A percentile compares a stretch with the other conserved stretches of the same genome.
phyloP scores from a whole-genome alignment of 2,888 invertebrate genomes.

The Vandiemenella viatica region DNA sequence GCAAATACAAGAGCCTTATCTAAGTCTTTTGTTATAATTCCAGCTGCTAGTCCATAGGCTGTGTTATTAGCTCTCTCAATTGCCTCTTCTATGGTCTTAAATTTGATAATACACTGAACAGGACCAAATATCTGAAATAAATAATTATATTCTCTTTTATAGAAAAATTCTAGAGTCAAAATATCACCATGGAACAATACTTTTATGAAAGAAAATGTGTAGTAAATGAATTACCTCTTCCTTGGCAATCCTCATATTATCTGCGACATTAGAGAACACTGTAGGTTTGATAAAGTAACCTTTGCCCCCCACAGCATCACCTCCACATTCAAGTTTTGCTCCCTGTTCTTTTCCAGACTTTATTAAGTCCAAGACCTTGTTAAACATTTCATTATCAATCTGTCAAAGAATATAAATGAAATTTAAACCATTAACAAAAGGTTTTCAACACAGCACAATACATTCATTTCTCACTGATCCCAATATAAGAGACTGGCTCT shows the following conservation, averaged over 20 bases:
- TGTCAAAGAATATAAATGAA: slow-evolving; percentile 21
- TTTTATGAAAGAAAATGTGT: not conserved
- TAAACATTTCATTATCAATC: slow-evolving; percentile 58
- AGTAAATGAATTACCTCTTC: slow-evolving; percentile 44
- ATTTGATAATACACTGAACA: slow-evolving; percentile 73
- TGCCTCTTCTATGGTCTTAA: slow-evolving; percentile 61
- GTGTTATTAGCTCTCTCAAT: slow-evolving; percentile 70
- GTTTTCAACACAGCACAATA: too few relatives aligned
- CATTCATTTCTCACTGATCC: too few relatives aligned
- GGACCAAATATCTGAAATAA: slow-evolving; percentile 69
- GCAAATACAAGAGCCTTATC: slow-evolving; percentile 60
- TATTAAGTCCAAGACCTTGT: slow-evolving; percentile 59
- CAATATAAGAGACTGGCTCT: too few relatives aligned
- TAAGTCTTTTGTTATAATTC: slow-evolving; percentile 63
- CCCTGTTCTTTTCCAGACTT: slow-evolving; percentile 64
- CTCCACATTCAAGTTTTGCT: slow-evolving; percentile 63
- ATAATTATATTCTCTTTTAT: not conserved
- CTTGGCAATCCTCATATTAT: slow-evolving; percentile 58
- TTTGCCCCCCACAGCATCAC: slow-evolving; percentile 45
- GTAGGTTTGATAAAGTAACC: slow-evolving; percentile 69
- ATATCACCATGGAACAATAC: not conserved
- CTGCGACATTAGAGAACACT: slow-evolving; percentile 61
- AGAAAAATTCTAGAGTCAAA: not conserved
- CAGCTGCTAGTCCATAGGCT: slow-evolving; percentile 67
- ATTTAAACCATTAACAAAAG: too few relatives aligned